Evolutionary conservation across 2,888 invertebrate species (phyloP).

Genomic region (Synergus umbraculus): DNA sequence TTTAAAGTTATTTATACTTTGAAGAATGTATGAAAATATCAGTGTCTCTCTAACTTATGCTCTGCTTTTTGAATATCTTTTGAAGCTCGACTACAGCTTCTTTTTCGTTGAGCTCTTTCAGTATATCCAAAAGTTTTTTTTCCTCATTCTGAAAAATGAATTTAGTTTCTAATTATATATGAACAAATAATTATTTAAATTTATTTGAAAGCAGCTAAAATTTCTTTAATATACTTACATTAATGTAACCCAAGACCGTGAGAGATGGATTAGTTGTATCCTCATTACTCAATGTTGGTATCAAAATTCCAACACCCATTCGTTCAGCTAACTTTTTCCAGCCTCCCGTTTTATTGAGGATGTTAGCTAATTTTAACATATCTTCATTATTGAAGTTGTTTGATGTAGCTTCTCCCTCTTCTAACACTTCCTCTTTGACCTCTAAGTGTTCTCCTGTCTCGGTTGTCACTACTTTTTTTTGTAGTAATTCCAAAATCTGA

Average conservation of each 20-base stretch:
- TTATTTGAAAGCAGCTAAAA: background rate
- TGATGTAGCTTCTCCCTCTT: conserved; percentile 54
- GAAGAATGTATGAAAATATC: background rate
- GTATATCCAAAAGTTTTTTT: conserved; percentile 67
- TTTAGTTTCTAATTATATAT: background rate
- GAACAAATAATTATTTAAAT: conserved; percentile 2
- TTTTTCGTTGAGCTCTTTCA: conserved; percentile 74
- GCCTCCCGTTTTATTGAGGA: conserved; percentile 80
- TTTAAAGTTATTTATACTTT: background rate
- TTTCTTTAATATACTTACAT: conserved; percentile 61
- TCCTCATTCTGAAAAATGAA: conserved; percentile 50
- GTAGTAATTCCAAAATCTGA: conserved; percentile 39
- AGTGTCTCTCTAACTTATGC: background rate
- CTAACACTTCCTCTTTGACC: conserved; percentile 54
- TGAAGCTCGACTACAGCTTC: conserved; percentile 66
- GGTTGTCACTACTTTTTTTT: conserved; percentile 38
- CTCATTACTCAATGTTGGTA: conserved; percentile 77
- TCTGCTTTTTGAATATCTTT: conserved; percentile 26
- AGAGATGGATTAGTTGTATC: conserved; percentile 79
- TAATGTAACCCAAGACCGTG: conserved; percentile 79
- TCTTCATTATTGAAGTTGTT: conserved; percentile 64
- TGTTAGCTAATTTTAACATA: conserved; percentile 77
- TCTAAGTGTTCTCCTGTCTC: conserved; percentile 47
- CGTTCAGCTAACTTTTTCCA: conserved; percentile 82
- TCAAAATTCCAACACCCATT: conserved; percentile 78